Evolutionary conservation across 2,113 vertebrate genomes (phyloP).

Genomic region (Tetrax tetrax): DNA sequence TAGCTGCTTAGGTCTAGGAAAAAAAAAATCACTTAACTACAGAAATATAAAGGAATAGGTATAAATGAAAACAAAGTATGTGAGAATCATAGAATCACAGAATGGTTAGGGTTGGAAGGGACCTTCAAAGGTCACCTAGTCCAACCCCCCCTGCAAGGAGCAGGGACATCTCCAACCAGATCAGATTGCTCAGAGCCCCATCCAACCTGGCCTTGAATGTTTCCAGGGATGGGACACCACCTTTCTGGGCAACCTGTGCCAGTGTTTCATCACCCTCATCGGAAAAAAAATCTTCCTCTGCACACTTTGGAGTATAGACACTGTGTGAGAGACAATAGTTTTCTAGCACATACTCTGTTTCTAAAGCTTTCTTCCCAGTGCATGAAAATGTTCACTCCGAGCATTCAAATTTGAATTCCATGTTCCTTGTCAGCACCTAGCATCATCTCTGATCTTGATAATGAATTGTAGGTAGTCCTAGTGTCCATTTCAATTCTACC

Average conservation of each 20-base stretch:
- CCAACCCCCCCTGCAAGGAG: too few relatives aligned
- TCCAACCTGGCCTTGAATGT: too few relatives aligned
- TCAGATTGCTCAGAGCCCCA: too few relatives aligned
- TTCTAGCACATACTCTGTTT: neutral
- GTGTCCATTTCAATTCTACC: neutral
- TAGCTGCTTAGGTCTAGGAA: neutral
- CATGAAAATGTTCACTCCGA: neutral
- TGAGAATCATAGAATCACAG: neutral
- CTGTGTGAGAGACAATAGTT: neutral
- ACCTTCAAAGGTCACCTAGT: too few relatives aligned
- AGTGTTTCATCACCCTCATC: too few relatives aligned
- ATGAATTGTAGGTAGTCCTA: neutral
- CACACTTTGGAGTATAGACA: too few relatives aligned
- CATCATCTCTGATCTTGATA: neutral
- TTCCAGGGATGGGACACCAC: too few relatives aligned
- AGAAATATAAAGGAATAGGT: neutral
- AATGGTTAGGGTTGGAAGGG: too few relatives aligned
- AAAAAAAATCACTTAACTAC: neutral
- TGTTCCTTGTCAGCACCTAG: neutral
- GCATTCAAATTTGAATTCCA: neutral
- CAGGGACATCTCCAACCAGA: too few relatives aligned
- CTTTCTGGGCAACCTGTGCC: too few relatives aligned
- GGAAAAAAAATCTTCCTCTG: too few relatives aligned
- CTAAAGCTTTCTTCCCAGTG: neutral
- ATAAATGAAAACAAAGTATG: neutral